Conservation (phyloP, 1,140 invertebrate genomes). For the Vanessa tameamea region DNA sequence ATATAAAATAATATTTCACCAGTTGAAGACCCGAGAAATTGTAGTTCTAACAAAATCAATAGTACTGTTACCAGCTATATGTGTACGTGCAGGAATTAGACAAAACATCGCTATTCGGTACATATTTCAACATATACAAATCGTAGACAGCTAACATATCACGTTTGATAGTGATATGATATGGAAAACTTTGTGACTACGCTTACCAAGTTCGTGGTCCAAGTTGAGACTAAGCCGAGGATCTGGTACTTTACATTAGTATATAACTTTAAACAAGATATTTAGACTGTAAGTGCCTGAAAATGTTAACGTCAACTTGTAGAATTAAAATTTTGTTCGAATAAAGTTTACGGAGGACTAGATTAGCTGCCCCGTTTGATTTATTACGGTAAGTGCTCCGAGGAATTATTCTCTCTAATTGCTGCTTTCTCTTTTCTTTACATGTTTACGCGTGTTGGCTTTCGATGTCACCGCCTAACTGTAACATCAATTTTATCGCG, state of each 20-base stretch:
- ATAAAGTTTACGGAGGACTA: background rate
- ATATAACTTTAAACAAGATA: background rate
- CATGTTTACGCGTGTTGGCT: no score
- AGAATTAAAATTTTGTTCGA: conserved; percentile 3
- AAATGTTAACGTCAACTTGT: background rate
- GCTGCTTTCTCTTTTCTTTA: no score
- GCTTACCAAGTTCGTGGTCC: conserved; percentile 23
- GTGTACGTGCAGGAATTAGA: background rate
- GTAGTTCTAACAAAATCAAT: no score
- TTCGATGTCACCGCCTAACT: no score
- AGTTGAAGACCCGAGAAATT: no score
- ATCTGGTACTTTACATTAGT: background rate
- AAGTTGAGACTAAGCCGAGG: conserved; percentile 15
- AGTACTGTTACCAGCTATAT: no score
- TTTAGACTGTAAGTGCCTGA: conserved; percentile 5
- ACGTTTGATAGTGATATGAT: conserved; percentile 13
- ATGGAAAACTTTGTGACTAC: conserved; percentile 38
- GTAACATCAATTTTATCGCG: no score
- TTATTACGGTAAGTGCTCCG: no score
- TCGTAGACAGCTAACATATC: background rate
- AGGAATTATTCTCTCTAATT: no score
- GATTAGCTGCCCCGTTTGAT: no score
- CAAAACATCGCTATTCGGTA: background rate
- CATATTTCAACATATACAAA: background rate
- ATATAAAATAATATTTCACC: no score